Percentiles rank a stretch among this genome's conserved stretches.
These are phyloP conservation scores for Chloroceryle inda DNA, from an alignment of 2,797 vertebrate species.

Conservation along the genomic window DNA sequence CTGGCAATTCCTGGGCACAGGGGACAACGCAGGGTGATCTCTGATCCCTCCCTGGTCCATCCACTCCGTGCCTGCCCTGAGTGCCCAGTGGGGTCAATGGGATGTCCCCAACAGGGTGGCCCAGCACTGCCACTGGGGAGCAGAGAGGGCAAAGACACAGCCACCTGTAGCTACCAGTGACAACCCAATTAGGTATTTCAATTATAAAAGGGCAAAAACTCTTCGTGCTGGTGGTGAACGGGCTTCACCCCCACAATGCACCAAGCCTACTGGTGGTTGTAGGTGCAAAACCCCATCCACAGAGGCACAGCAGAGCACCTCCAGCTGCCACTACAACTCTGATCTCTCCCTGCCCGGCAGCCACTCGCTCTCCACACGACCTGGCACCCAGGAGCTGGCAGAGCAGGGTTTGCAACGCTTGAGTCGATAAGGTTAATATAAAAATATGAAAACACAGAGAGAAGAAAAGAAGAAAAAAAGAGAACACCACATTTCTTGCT, in stretches of 20 bases:
- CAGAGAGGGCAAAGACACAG: not conserved
- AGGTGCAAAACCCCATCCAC: not conserved
- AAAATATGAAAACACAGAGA: not conserved
- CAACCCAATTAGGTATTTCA: accelerated
- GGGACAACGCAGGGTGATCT: not conserved
- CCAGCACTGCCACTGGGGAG: not conserved
- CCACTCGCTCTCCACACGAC: not conserved
- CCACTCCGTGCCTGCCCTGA: not conserved
- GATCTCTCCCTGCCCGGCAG: not conserved
- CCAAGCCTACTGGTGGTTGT: not conserved
- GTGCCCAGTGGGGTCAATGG: not conserved
- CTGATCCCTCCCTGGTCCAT: not conserved
- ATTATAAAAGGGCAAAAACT: not conserved
- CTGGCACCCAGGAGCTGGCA: not conserved
- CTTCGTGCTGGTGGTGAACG: not conserved
- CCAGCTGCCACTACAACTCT: accelerated
- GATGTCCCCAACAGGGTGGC: accelerated
- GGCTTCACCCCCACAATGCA: not conserved
- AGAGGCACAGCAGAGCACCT: not conserved
- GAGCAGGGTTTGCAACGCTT: not conserved
- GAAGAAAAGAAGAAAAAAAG: not conserved
- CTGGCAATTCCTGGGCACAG: not conserved
- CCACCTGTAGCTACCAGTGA: too few species aligned
- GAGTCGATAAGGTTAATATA: not conserved
- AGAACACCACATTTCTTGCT: not conserved